Evolutionary conservation across 1,140 invertebrate species (phyloP).

Genomic region (Trachelipus rathkii): DNA sequence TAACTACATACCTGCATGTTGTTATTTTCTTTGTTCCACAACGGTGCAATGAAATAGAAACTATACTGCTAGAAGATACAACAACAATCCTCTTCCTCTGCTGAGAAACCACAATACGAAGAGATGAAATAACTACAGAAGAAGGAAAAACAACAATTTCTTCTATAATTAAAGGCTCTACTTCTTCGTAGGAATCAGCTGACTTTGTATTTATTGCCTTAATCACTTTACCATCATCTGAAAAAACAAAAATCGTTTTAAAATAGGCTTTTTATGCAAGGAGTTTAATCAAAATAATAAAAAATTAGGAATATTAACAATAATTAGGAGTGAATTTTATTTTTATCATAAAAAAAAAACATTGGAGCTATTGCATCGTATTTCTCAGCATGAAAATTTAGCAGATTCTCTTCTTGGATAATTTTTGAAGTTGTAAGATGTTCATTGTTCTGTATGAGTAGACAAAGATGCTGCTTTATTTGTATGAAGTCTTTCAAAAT

Average conservation of each 20-base stretch:
- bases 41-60: slow-evolving; percentile 79
- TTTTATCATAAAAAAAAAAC: no score
- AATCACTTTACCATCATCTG: slow-evolving; percentile 57
- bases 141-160: slow-evolving; percentile 84
- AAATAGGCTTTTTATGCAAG: no score
- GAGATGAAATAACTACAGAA: slow-evolving; percentile 63
- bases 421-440: no score
- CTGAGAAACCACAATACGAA: slow-evolving; percentile 47
- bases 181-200: slow-evolving; percentile 67
- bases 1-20: slow-evolving; percentile 69
- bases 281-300: background rate
- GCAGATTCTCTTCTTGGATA: no score
- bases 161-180: slow-evolving; percentile 85
- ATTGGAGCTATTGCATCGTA: no score
- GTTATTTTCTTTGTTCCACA: slow-evolving; percentile 83
- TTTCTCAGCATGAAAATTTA: no score
- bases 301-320: no score
- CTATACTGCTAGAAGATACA: slow-evolving; percentile 80
- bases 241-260: no score
- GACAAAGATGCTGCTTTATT: no score
- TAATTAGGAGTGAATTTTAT: no score
- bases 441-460: no score
- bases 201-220: slow-evolving; percentile 55
- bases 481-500: no score
- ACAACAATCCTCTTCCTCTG: slow-evolving; percentile 73